A percentile compares a stretch with the other conserved stretches of the same genome.
These are phyloP conservation scores for Drosophila stalkeri DNA, from an alignment of 2,888 invertebrate species.

Conservation along the genomic window DNA sequence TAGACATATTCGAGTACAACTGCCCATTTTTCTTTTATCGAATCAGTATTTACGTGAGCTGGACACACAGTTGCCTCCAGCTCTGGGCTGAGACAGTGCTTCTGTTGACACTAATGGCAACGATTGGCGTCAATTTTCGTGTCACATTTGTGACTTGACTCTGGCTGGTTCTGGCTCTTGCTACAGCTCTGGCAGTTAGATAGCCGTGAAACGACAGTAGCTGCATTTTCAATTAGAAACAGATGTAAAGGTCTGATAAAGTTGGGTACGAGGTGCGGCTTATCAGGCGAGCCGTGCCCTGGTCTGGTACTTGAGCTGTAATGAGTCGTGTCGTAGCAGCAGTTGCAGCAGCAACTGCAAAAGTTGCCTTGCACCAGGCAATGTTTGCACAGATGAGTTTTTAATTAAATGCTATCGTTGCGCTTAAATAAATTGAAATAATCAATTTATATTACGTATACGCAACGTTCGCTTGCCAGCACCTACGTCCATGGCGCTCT, in stretches of 20 bases:
- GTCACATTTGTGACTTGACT: slow-evolving; percentile 53
- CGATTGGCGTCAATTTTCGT: slow-evolving; percentile 83
- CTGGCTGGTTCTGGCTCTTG: not conserved
- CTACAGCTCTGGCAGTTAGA: not conserved
- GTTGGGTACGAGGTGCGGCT: slow-evolving; percentile 39
- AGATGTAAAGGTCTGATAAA: slow-evolving; percentile 81
- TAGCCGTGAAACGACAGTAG: slow-evolving; percentile 71
- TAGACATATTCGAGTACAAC: slow-evolving; percentile 8
- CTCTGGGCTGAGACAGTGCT: slow-evolving; percentile 9
- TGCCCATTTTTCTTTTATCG: slow-evolving; percentile 61
- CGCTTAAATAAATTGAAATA: slow-evolving; percentile 78
- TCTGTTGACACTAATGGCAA: slow-evolving; percentile 78
- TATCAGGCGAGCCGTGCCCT: slow-evolving; percentile 42
- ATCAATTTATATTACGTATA: slow-evolving; percentile 80
- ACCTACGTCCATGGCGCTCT: slow-evolving; percentile 33
- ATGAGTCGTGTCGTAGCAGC: slow-evolving; percentile 68
- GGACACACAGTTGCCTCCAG: slow-evolving; percentile 28
- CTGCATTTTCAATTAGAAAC: slow-evolving; percentile 84
- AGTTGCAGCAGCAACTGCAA: slow-evolving; percentile 7
- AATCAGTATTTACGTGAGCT: slow-evolving; percentile 43
- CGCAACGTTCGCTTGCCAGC: slow-evolving; percentile 21
- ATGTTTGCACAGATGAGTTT: slow-evolving; percentile 77
- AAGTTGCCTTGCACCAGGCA: slow-evolving; percentile 10
- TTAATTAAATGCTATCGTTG: slow-evolving; percentile 79
- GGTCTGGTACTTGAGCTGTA: slow-evolving; percentile 75